Evolutionary conservation across 2,113 vertebrate genomes (phyloP).

Genomic region (Monarcha castaneiventris): DNA sequence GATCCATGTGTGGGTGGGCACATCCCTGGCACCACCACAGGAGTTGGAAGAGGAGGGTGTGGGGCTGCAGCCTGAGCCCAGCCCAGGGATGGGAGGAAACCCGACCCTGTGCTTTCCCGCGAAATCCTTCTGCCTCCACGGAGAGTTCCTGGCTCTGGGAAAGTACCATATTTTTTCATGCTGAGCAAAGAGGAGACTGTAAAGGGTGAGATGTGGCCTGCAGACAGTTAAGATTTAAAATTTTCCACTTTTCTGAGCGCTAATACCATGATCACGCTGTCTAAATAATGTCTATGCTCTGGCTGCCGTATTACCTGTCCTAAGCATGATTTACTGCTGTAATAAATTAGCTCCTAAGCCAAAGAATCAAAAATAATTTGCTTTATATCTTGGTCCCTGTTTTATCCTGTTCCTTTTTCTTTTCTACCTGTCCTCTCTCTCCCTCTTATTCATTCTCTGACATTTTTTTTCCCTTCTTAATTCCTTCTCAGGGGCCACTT

Average conservation of each 20-base stretch:
- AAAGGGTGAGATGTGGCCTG: not conserved
- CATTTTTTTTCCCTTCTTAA: not conserved
- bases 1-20: not conserved
- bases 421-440: not conserved
- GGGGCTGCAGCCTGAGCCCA: not conserved
- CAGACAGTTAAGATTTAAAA: not conserved
- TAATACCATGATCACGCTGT: not conserved
- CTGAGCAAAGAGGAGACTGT: not conserved
- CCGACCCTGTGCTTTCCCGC: accelerated
- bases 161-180: accelerated
- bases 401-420: not conserved
- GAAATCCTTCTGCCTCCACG: accelerated
- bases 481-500: not conserved
- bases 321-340: not conserved
- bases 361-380: slow-evolving; percentile 52
- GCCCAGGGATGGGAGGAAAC: not conserved
- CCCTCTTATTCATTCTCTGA: not conserved
- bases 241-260: not conserved
- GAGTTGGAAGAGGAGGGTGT: not conserved
- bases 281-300: slow-evolving; percentile 3
- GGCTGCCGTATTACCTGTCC: not conserved
- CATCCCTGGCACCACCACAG: not conserved
- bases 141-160: not conserved
- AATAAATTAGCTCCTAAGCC: slow-evolving; percentile 27
- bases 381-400: not conserved